A percentile compares a stretch with the other conserved stretches of the same genome.
Evolutionary conservation across 2,797 vertebrate genomes (phyloP).

Genomic region (Peromyscus melanophrys): DNA sequence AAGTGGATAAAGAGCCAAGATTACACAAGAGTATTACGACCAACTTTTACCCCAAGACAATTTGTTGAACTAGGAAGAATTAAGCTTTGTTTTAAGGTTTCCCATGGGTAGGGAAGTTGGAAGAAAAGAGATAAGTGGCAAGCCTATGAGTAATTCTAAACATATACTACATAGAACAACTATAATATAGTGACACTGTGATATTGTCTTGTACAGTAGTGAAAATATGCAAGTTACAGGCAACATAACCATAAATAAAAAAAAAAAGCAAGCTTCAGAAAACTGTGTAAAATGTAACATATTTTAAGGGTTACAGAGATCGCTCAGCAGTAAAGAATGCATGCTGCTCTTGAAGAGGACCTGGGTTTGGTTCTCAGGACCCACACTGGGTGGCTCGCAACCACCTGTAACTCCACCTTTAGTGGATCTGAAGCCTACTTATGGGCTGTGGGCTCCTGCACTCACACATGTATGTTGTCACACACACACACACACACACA

Average conservation of each 20-base stretch:
- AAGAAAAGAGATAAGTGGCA: not conserved
- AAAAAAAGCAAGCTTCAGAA: not conserved
- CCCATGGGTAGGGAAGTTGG: not conserved
- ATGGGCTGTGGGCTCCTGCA: not conserved
- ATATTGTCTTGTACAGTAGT: not conserved
- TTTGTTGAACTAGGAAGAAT: not conserved
- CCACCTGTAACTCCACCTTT: not conserved
- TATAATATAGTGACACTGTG: not conserved
- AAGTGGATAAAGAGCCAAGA: conserved; percentile 24
- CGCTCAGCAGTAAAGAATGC: not conserved
- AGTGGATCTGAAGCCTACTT: not conserved
- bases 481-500: not conserved
- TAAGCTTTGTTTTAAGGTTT: not conserved
- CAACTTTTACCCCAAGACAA: not conserved
- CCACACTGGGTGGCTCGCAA: not conserved
- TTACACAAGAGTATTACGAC: not conserved
- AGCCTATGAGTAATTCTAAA: conserved; percentile 17
- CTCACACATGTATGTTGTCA: no score
- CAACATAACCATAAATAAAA: not conserved
- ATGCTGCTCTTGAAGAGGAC: not conserved
- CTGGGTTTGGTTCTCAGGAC: not conserved
- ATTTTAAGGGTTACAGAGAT: not conserved
- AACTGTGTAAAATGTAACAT: not conserved
- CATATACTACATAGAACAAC: not conserved
- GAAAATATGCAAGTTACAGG: not conserved